These are phyloP conservation scores for Polydrusus cervinus DNA, from an alignment of 2,888 invertebrate genomes.

Conservation along the genomic window DNA sequence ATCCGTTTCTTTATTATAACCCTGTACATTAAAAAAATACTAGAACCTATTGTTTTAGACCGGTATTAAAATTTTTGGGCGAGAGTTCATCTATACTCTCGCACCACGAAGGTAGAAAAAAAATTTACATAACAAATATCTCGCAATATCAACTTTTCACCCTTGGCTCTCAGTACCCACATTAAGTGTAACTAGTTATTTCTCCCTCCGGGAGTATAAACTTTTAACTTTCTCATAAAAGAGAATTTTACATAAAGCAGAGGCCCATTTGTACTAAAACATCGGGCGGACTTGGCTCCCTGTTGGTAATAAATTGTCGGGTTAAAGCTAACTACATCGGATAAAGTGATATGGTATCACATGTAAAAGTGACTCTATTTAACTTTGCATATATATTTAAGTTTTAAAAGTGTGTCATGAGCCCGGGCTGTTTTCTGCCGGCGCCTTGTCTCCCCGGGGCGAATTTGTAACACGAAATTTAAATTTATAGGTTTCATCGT, in stretches of 20 bases:
- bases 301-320: slow-evolving; percentile 35
- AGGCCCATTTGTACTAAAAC: slow-evolving; percentile 37
- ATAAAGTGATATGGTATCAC: slow-evolving; percentile 41
- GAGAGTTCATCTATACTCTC: no score
- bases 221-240: slow-evolving; percentile 35
- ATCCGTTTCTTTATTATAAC: no score
- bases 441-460: not conserved
- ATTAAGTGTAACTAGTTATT: slow-evolving; percentile 29
- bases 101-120: no score
- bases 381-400: slow-evolving; percentile 39
- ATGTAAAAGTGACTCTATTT: slow-evolving; percentile 42
- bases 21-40: no score
- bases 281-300: slow-evolving; percentile 26
- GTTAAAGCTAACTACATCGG: slow-evolving; percentile 38
- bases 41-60: no score
- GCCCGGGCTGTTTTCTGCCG: slow-evolving; percentile 10
- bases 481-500: slow-evolving; percentile 12
- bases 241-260: slow-evolving; percentile 38
- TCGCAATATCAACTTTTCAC: not conserved
- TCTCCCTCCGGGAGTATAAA: slow-evolving; percentile 32
- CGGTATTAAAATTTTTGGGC: no score
- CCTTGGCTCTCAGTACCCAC: slow-evolving; percentile 20
- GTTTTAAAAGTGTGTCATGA: slow-evolving; percentile 17
- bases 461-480: slow-evolving; percentile 15
- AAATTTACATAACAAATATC: no score